phyloP scores from a whole-genome alignment of 2,888 invertebrate species.

The Phalangium opilio region DNA sequence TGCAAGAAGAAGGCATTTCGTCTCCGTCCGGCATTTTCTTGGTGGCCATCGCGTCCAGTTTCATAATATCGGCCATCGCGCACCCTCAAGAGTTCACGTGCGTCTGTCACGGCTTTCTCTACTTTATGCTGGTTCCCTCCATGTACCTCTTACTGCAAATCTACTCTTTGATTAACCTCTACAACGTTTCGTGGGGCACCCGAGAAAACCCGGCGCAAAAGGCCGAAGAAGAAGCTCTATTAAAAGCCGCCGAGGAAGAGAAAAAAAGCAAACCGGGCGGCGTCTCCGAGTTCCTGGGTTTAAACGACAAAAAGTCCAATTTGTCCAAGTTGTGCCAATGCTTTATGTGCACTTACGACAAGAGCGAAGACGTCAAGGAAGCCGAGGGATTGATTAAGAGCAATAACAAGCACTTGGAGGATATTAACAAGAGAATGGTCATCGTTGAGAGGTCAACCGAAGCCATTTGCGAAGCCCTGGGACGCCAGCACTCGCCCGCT shows the following conservation, averaged over 20 bases:
- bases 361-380: too few relatives aligned
- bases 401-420: too few relatives aligned
- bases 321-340: too few relatives aligned
- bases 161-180: conserved; percentile 88
- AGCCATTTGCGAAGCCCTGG: too few relatives aligned
- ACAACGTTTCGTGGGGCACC: conserved; percentile 93
- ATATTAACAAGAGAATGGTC: too few relatives aligned
- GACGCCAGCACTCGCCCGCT: too few relatives aligned
- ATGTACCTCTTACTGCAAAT: conserved; percentile 92
- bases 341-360: too few relatives aligned
- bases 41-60: conserved; percentile 79
- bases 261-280: conserved; percentile 42
- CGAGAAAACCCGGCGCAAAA: conserved; percentile 58
- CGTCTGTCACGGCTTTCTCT: conserved; percentile 77
- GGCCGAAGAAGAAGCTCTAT: conserved; percentile 60
- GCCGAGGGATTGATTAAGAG: too few relatives aligned
- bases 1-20: conserved; percentile 91
- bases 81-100: conserved; percentile 98
- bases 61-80: conserved; percentile 87
- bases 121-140: conserved; percentile 85
- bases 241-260: not conserved
- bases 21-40: conserved; percentile 97
- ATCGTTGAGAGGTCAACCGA: too few relatives aligned
- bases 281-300: too few relatives aligned
- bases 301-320: too few relatives aligned